phyloP scores from a whole-genome alignment of 2,888 invertebrate genomes.

The Noctuana brunneofusca region DNA sequence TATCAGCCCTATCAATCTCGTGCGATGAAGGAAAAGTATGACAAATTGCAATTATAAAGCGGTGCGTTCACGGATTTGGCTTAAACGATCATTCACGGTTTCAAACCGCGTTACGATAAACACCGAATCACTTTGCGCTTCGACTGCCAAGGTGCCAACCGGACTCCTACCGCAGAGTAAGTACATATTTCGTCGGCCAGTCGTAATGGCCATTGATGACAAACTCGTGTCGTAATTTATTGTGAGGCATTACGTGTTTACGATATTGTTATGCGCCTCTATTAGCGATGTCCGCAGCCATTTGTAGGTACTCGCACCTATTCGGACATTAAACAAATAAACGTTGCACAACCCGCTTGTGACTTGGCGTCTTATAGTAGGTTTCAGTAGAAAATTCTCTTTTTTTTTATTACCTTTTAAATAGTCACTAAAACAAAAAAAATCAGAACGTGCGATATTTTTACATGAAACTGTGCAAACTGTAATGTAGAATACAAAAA shows the following conservation, averaged over 20 bases:
- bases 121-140: slow-evolving; percentile 1
- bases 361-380: slow-evolving; percentile 3
- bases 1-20: slow-evolving; percentile 45
- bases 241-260: slow-evolving; percentile 40
- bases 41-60: slow-evolving; percentile 61
- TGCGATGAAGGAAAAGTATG: slow-evolving; percentile 63
- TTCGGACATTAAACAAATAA: slow-evolving; percentile 21
- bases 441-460: background rate
- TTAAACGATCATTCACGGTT: slow-evolving; percentile 19
- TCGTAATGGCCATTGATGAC: slow-evolving; percentile 36
- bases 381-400: background rate
- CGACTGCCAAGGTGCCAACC: slow-evolving; percentile 1
- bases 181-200: background rate
- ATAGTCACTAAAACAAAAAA: slow-evolving; percentile 3
- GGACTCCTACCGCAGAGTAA: background rate
- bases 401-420: slow-evolving; percentile 1
- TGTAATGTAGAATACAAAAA: slow-evolving; percentile 22
- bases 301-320: background rate
- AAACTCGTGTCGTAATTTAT: slow-evolving; percentile 38
- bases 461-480: background rate
- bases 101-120: slow-evolving; percentile 15
- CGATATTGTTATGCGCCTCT: slow-evolving; percentile 30
- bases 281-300: slow-evolving; percentile 14
- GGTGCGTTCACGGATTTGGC: slow-evolving; percentile 36
- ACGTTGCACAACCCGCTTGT: slow-evolving; percentile 8